These are phyloP conservation scores for Zelleria hepariella DNA, from an alignment of 2,888 invertebrate species.

Conservation along the genomic window DNA sequence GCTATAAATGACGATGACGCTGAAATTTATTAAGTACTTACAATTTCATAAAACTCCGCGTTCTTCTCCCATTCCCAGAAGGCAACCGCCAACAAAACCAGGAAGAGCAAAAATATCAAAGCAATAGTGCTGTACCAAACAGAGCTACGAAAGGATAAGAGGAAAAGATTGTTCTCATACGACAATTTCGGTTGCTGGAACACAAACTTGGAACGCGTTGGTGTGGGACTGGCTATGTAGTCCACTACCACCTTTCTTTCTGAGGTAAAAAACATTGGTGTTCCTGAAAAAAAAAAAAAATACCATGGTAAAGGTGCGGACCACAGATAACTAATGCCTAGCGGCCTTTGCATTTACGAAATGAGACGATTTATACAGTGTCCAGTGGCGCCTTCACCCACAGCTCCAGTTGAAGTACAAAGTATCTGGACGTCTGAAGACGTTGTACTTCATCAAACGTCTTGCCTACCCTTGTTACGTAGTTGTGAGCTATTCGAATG, in stretches of 20 bases:
- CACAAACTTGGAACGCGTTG: constrained; percentile 77
- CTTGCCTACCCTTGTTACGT: no score
- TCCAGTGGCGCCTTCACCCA: no score
- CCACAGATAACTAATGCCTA: no score
- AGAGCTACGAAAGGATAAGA: constrained; percentile 74
- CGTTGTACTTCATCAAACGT: no score
- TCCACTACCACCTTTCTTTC: constrained; percentile 75
- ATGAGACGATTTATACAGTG: no score
- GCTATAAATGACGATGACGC: background rate
- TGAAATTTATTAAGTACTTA: constrained; percentile 10
- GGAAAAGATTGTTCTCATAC: constrained; percentile 79
- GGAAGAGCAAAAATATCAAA: constrained; percentile 54
- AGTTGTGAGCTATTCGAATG: no score
- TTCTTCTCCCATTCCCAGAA: constrained; percentile 54
- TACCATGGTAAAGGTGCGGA: background rate
- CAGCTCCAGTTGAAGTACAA: no score
- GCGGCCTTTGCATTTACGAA: no score
- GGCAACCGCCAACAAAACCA: constrained; percentile 44
- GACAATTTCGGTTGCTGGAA: constrained; percentile 81
- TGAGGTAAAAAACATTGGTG: constrained; percentile 74
- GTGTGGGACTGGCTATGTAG: constrained; percentile 77
- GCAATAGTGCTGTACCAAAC: constrained; percentile 75
- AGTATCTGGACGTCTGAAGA: no score
- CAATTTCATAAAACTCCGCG: constrained; percentile 18
- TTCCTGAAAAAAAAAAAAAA: constrained; percentile 57